Evolutionary conservation across 2,113 vertebrate species (phyloP).

Genomic region (Rhinoptilus africanus): DNA sequence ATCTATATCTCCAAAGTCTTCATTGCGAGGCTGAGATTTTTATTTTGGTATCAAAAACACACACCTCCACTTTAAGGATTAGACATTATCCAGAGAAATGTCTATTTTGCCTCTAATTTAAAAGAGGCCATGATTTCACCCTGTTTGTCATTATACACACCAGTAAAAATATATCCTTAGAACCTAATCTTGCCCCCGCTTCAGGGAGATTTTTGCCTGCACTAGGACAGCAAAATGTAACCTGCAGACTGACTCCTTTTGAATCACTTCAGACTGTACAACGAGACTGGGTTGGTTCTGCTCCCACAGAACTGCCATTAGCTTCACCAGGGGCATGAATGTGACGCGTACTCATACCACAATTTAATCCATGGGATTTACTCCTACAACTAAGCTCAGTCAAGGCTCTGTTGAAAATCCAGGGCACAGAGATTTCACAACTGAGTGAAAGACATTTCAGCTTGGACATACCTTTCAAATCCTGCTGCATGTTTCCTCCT

Average conservation of each 20-base stretch:
- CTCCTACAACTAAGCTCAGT: background rate
- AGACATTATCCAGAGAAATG: background rate
- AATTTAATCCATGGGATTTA: background rate
- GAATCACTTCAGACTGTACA: background rate
- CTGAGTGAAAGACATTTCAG: slow-evolving; percentile 48
- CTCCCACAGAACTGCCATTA: background rate
- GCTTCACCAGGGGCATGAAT: background rate
- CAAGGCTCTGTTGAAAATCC: slow-evolving; percentile 23
- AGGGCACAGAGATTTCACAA: slow-evolving; percentile 28
- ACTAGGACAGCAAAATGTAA: background rate
- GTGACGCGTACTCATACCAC: background rate
- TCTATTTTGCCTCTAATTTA: background rate
- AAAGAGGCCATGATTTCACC: background rate
- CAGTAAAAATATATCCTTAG: background rate
- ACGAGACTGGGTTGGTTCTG: background rate
- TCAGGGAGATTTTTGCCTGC: background rate
- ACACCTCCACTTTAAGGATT: background rate
- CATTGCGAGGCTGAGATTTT: background rate
- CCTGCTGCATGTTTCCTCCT: slow-evolving; percentile 48
- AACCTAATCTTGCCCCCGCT: background rate
- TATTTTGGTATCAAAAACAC: background rate
- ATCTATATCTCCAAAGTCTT: background rate
- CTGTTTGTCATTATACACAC: background rate
- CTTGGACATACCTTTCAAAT: slow-evolving; percentile 75
- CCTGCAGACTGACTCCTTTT: background rate